Base-by-base conservation (phyloP, 2,797 vertebrate genomes). In the Paramormyrops hopkinsi region DNA sequence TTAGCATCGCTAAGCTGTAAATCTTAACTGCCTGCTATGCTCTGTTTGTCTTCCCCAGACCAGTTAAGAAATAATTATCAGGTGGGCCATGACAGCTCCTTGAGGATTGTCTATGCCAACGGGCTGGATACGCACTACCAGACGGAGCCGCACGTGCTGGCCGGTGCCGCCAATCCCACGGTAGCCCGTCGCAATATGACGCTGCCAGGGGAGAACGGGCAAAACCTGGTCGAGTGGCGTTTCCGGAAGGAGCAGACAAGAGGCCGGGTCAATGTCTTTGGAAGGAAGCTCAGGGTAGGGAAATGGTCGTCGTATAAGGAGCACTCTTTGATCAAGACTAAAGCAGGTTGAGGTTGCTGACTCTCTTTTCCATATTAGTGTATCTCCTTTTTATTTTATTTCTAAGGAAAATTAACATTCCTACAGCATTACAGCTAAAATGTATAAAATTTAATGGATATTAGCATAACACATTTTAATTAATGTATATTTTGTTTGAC, bases 131-230 rank as follows among this genome's bases (percentile, higher is more conserved):
- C 98, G 0, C 98, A 99, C 94, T 99, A 98, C 93, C 98, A 99
- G 90, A 99, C 98, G 0, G 98, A 99, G 93, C 98, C 99, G 0
- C 98, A 99, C 0, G 96, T 99, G 90, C 94, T 99, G 94, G 97
- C 98, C 2, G 99, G 98, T 48, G 97, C 99, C 0, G 97, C 98
- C 89, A 99, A 98, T 91, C 98, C 99, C 0, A 99, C 97, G 0
- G 96, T 99, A 62, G 98, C 98, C 91, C 97, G 98, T 89, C 97
- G 99, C 91, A 99, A 99, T 93, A 98, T 99, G 97, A 99, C 98
- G 17, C 94, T 99, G 12, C 98, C 99, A 0, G 98, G 98, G 22
- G 98, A 99, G 90, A 97, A 98, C 0, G 98, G 98, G 54, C 98
- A 98, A 90, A 99, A 99, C 92, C 92, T 99, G 94, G 99, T 99